Percentiles rank a stretch among this genome's conserved stretches.
phyloP scores from a whole-genome alignment of 37 sponge, comb jelly and placozoan species.

The Haliclona indistincta region DNA sequence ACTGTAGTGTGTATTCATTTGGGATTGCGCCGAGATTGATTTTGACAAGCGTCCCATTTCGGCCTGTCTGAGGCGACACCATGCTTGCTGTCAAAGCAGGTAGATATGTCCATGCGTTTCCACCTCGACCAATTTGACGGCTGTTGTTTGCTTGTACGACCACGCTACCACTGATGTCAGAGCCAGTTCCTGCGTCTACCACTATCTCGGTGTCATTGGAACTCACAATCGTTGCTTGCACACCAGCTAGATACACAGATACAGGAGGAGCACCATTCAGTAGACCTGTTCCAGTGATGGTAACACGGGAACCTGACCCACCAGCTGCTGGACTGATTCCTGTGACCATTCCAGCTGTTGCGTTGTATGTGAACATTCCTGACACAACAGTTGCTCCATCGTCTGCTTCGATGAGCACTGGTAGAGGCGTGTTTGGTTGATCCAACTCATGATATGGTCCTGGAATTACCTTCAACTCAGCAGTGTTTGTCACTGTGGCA shows the following conservation, averaged over 20 bases:
- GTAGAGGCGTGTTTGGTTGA: slow-evolving; percentile 20
- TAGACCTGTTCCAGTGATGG: slow-evolving; percentile 53
- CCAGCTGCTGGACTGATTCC: slow-evolving; percentile 47
- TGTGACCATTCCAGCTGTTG: background rate
- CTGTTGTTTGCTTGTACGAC: slow-evolving; percentile 25
- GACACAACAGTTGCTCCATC: slow-evolving; percentile 40
- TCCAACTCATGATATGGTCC: slow-evolving; percentile 24
- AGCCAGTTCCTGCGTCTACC: slow-evolving; percentile 28
- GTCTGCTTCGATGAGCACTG: slow-evolving; percentile 22
- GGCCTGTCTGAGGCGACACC: slow-evolving; percentile 54
- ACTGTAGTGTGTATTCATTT: background rate
- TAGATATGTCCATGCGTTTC: slow-evolving; percentile 63
- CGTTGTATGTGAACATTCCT: slow-evolving; percentile 29
- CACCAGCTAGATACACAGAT: slow-evolving; percentile 36
- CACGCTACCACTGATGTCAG: slow-evolving; percentile 13
- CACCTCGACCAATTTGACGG: slow-evolving; percentile 20
- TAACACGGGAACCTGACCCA: slow-evolving; percentile 32
- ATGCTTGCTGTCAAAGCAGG: slow-evolving; percentile 9
- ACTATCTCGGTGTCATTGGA: slow-evolving; percentile 5
- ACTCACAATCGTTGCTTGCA: slow-evolving; percentile 4
- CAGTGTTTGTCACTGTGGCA: slow-evolving; percentile 20
- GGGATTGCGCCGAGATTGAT: slow-evolving; percentile 28
- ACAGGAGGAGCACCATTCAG: slow-evolving; percentile 4
- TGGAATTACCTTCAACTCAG: slow-evolving; percentile 4
- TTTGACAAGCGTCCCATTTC: slow-evolving; percentile 62